Base-by-base conservation (phyloP, 2,888 invertebrate species). In the Ceraclea dissimilis region DNA sequence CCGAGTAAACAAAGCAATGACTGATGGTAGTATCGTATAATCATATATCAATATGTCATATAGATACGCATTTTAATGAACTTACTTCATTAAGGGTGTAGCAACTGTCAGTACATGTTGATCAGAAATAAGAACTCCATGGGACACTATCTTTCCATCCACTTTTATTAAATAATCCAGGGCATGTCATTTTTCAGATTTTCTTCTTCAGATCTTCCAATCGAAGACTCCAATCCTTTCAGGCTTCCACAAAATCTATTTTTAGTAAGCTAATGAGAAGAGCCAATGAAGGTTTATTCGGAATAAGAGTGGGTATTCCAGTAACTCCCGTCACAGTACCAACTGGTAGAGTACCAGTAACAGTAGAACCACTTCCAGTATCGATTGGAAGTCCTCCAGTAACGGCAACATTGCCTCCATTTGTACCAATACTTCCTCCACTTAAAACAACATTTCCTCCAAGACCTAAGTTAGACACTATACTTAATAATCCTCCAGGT, bases 71-170 rank as follows among this genome's bases (percentile, higher is more conserved):
- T n/a, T n/a, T n/a, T n/a, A n/a, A n/a, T n/a, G n/a, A 46, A 50
- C 57, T 64, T 67, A 81, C 80, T 76, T 74, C 47, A 75, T 64
- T 1, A 82, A 63, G 57, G 70, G 72, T 34, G 75, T 74, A 0
- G 81, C 80, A 8, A 80, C 73, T 13, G 81, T 81, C 22, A 83
- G 60, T 2, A 83, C 69, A 63, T 81, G 81, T 64, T 73, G 74
- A 66, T 82, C 79, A 61, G 81, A 81, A 62, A 83, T 78, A 50
- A 83, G 64, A 16, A 77, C 72, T 2, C 79, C 81, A 34, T 73
- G 71, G 21, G 76, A 63, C 11, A 68, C 65, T 1, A 62, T 62
- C 11, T 63, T 63, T 2, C 71, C 72, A 52, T 69, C 70, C 18
- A 76, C 67, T 58, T 74, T 71, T 56, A 82, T 67, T 31, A 72